Percentiles rank a stretch among this genome's conserved stretches.
phyloP scores from a whole-genome alignment of 2,113 vertebrate genomes.

The Todiramphus saurophagus region DNA sequence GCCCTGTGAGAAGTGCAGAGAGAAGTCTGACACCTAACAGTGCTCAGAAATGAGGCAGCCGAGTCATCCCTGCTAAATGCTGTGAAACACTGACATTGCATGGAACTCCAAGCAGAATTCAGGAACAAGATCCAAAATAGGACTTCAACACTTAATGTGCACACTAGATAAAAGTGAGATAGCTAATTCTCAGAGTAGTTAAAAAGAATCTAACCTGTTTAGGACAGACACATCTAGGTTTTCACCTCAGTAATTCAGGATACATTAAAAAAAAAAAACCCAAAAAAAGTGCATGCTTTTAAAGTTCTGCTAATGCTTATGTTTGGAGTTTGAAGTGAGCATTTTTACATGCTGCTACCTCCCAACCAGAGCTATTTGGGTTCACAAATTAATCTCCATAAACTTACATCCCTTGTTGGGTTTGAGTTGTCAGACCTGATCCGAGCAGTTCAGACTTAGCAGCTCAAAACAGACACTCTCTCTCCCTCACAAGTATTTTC shows the following conservation, averaged over 20 bases:
- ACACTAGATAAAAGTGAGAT: not conserved
- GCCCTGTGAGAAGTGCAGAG: not conserved
- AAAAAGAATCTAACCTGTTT: not conserved
- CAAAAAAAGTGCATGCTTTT: not conserved
- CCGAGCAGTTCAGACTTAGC: not conserved
- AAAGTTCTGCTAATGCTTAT: not conserved
- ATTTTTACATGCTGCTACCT: not conserved
- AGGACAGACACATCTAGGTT: not conserved
- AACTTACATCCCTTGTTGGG: not conserved
- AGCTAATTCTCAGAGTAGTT: not conserved
- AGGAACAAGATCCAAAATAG: not conserved
- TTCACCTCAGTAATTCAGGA: not conserved
- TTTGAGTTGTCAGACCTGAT: not conserved
- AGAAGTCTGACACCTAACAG: not conserved
- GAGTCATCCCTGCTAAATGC: not conserved
- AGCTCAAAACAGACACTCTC: accelerated
- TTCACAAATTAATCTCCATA: not conserved
- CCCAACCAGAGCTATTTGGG: not conserved
- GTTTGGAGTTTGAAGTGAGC: not conserved
- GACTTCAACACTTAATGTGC: not conserved
- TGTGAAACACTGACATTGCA: not conserved
- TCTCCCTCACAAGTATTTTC: not conserved
- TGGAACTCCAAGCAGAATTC: not conserved
- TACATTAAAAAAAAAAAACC: not conserved
- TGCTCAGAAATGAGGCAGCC: not conserved